Conservation (phyloP, 2,888 invertebrate genomes). For the Palloptera scutellata region DNA sequence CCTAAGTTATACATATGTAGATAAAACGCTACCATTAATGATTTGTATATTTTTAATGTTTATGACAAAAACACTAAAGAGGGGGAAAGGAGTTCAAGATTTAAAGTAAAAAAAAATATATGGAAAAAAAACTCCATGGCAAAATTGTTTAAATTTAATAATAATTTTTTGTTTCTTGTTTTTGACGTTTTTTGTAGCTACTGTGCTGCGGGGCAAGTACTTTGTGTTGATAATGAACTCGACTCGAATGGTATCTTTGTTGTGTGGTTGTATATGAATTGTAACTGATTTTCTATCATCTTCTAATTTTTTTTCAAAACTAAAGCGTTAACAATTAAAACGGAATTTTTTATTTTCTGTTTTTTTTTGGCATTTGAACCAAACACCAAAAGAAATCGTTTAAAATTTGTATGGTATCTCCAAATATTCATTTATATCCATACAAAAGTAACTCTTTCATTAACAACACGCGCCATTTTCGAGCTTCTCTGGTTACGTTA, state of each 20-base stretch:
- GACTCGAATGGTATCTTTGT: neutral
- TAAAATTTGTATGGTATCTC: neutral
- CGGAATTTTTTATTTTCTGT: neutral
- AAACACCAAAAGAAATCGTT: slow-evolving; percentile 5
- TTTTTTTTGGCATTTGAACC: slow-evolving; percentile 18
- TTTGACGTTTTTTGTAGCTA: slow-evolving; percentile 13
- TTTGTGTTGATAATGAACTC: neutral
- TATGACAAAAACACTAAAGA: slow-evolving; percentile 4
- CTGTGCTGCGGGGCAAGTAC: slow-evolving; percentile 23
- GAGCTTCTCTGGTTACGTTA: slow-evolving; percentile 8
- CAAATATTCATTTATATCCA: no score
- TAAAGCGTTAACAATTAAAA: slow-evolving; percentile 20
- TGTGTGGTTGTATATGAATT: neutral
- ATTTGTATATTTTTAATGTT: slow-evolving; percentile 1
- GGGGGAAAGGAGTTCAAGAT: no score
- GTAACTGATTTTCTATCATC: neutral
- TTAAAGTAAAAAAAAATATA: no score
- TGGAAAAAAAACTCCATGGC: no score
- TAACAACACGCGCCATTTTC: slow-evolving; percentile 23
- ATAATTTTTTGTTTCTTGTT: neutral
- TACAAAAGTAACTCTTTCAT: slow-evolving; percentile 12
- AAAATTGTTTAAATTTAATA: no score
- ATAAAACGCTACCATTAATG: no score
- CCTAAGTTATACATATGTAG: neutral
- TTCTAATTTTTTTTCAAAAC: slow-evolving; percentile 12